phyloP scores from a whole-genome alignment of 2,888 invertebrate genomes.

The Acanthosepion pharaonis region DNA sequence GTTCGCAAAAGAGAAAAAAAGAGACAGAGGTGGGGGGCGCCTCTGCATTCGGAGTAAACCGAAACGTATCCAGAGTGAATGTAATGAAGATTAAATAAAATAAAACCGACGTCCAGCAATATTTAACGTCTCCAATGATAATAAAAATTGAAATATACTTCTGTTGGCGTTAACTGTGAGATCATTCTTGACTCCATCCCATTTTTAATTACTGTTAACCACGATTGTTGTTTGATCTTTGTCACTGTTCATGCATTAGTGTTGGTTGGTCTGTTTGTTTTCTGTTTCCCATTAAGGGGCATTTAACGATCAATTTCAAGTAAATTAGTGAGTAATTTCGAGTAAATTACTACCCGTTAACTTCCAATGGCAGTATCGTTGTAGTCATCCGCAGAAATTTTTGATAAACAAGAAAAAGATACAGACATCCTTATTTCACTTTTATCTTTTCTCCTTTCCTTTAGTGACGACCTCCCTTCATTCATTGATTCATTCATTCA shows the following conservation, averaged over 20 bases:
- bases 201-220: no score
- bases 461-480: background rate
- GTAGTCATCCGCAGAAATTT: no score
- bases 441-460: background rate
- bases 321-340: no score
- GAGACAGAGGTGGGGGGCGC: background rate
- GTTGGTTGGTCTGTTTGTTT: no score
- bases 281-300: no score
- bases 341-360: no score
- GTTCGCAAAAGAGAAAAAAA: background rate
- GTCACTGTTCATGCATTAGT: no score
- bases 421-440: background rate
- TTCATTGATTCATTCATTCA: slow-evolving; percentile 33
- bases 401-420: background rate
- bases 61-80: background rate
- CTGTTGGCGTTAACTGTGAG: no score
- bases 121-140: background rate
- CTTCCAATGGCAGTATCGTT: no score
- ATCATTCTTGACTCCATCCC: no score
- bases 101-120: background rate
- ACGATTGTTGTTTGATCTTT: no score
- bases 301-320: no score
- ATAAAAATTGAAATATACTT: background rate
- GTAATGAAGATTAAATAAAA: background rate
- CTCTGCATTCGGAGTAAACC: background rate